Percentiles rank a stretch among this genome's conserved stretches.
phyloP scores from a whole-genome alignment of 2,797 vertebrate genomes.

The Heliangelus exortis region DNA sequence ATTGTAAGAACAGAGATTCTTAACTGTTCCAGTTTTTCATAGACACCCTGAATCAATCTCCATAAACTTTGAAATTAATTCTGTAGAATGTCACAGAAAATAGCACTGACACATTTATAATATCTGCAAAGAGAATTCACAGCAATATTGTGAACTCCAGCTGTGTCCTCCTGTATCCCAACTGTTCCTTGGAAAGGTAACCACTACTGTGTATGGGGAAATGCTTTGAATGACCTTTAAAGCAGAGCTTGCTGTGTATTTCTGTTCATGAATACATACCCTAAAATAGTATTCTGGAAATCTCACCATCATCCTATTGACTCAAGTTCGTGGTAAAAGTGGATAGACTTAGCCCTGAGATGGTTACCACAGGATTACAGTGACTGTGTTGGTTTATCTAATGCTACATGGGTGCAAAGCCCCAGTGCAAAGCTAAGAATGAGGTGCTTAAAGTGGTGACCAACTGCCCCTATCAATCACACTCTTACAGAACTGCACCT shows the following conservation, averaged over 20 bases:
- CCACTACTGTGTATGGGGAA: background rate
- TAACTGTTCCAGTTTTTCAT: background rate
- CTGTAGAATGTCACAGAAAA: background rate
- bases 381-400: background rate
- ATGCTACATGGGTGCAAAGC: rapidly evolving
- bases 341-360: background rate
- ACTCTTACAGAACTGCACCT: background rate
- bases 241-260: background rate
- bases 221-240: background rate
- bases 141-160: background rate
- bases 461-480: background rate
- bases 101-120: background rate
- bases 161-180: background rate
- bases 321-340: background rate
- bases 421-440: background rate
- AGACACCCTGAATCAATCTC: background rate
- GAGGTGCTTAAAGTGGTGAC: background rate
- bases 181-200: background rate
- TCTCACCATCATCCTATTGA: too few relatives aligned
- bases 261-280: background rate
- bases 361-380: background rate
- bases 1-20: background rate
- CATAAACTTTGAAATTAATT: background rate
- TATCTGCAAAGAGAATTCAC: background rate
- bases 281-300: background rate